A percentile compares a stretch with the other conserved stretches of the same genome.
Conservation (phyloP, 2,113 vertebrate genomes). For the Pluvianellus socialis region DNA sequence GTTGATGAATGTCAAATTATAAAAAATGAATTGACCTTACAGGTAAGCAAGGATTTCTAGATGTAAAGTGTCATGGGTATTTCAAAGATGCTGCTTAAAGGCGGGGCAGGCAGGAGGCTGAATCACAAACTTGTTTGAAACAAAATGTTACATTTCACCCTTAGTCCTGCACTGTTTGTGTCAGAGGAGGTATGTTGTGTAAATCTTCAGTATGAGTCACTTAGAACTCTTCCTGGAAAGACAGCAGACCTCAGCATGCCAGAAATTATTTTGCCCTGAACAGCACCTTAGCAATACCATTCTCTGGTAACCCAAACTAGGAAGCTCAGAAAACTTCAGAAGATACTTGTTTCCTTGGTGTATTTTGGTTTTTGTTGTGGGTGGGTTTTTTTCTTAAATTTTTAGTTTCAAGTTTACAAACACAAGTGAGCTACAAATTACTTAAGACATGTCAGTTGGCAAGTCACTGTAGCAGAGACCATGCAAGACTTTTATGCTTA, state of each 20-base stretch:
- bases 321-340: background rate
- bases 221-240: background rate
- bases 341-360: background rate
- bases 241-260: background rate
- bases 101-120: background rate
- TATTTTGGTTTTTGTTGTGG: no score
- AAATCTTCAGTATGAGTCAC: background rate
- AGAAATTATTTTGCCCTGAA: background rate
- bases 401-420: background rate
- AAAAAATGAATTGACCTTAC: conserved; percentile 90
- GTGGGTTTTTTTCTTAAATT: background rate
- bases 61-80: background rate
- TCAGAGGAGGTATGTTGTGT: background rate
- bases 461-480: background rate
- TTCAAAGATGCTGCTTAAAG: background rate
- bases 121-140: background rate
- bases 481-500: background rate
- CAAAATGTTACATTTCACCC: background rate
- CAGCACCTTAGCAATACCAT: background rate
- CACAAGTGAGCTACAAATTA: background rate
- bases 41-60: conserved; percentile 75
- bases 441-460: background rate
- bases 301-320: background rate
- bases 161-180: background rate
- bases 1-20: conserved; percentile 89